Base-by-base conservation (phyloP, 2,888 invertebrate genomes). In the Pseudococcus longispinus region DNA sequence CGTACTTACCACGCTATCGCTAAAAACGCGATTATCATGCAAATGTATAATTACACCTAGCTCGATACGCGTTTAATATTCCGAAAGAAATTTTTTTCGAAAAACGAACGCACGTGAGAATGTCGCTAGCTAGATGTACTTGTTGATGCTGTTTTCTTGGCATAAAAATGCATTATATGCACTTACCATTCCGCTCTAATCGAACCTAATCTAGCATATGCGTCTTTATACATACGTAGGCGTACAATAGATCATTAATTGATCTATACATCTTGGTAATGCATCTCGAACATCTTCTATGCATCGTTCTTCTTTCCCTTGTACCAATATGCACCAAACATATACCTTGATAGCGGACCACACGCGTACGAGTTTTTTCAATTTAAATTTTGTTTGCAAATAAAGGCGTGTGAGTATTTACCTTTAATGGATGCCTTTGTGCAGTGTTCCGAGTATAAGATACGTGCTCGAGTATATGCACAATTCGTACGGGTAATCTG, bases 341-440 rank as follows among this genome's bases (percentile, higher is more conserved):
- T 23, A 23, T 23, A 23, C 60, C n/a, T 1, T 51, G 51, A 51
- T 51, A n/a, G 0, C 26, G 18, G 29, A 70, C 70, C 70, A 70
- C 70, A 70, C 70, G 70, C 70, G 70, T 1, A 70, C 70, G 70
- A 29, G 26, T 29, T 29, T 60, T 60, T 60, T 70, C 70, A 26
- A 70, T 70, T 70, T 70, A 32, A 70, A 70, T 70, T 70, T 70
- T 29, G 26, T 70, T 70, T 70, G 60, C 60, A 60, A 60, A 60
- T 60, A 60, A 60, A 60, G 60, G 60, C 60, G 60, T 60, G 60
- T 23, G 60, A 60, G 60, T 60, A 60, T 60, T 60, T 60, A 60
- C 60, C 11, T 60, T 60, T 60, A 60, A 60, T 60, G 60, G 60
- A 60, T 60, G 23, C 60, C 23, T 23, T 2, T n/a, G 51, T 51